Base-by-base conservation (phyloP, 2,113 vertebrate species). In the Cottus gobio region DNA sequence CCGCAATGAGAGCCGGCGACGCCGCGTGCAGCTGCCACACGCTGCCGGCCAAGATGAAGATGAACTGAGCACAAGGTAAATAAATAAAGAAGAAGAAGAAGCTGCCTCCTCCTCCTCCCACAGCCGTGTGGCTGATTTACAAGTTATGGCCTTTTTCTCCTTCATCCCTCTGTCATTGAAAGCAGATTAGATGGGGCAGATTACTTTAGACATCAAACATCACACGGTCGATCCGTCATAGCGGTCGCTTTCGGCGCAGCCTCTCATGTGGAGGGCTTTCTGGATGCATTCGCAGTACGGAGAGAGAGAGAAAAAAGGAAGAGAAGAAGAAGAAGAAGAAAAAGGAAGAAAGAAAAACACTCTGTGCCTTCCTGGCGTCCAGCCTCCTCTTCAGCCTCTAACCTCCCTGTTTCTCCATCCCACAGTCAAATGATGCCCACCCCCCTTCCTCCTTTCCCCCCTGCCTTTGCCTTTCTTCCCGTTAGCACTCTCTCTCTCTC, bases 101-200 rank as follows among this genome's bases (percentile, higher is more conserved):
- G 12, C 44, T 5, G 24, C 24, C n/a, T 1, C 16, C 16, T 57
- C 18, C 22, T 57, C 26, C 18, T 4, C 71, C 63, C 28, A 24
- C 26, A 34, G 52, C 61, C 48, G 73, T 0, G 31, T 3, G 83
- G 77, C 68, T 93, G 90, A 93, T 94, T 94, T 94, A 94, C 91
- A 91, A 91, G 86, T 94, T 93, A 92, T 91, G 90, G 91, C 83
- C 85, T 81, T 89, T 92, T 93, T 93, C 92, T 90, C 92, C 92
- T 94, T 93, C 89, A 82, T 92, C 91, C 88, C 62, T 2, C 84
- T 71, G 89, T 93, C 93, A 93, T 87, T 92, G 91, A 90, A 85
- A 75, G 88, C 74, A 92, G 93, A 95, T 95, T 93, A 95, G 94
- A 93, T 89, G 84, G 75, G 84, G 85, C 71, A 66, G 89, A 93